These are phyloP conservation scores for Stegodyphus dumicola DNA, from an alignment of 1,140 invertebrate genomes.

Conservation along the genomic window DNA sequence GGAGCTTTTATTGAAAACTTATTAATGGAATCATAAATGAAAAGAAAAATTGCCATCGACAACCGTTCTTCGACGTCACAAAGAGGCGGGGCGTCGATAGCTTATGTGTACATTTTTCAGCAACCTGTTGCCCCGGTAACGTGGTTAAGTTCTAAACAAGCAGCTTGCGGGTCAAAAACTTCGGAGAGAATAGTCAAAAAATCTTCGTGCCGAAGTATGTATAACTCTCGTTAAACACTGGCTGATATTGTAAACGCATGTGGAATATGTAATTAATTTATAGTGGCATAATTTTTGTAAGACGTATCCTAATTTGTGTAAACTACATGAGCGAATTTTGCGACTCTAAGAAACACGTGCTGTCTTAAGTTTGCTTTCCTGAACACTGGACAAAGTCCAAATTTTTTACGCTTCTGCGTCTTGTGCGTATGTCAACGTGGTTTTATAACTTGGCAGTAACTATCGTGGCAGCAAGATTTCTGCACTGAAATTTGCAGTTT, in stretches of 20 bases:
- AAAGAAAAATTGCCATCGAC: constrained; percentile 15
- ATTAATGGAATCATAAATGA: neutral
- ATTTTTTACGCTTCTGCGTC: no score
- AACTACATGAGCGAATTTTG: no score
- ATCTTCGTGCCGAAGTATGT: neutral
- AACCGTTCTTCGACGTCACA: constrained; percentile 1
- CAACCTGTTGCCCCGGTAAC: constrained; percentile 27
- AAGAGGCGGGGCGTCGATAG: neutral
- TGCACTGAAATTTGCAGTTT: no score
- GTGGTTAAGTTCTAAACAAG: neutral
- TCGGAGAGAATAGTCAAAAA: no score
- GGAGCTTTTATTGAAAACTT: neutral
- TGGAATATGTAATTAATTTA: constrained; percentile 1
- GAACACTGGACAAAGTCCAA: no score
- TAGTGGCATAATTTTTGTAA: no score
- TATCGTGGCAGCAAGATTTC: no score
- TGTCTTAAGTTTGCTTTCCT: no score
- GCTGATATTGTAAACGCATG: neutral
- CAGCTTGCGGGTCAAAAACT: neutral
- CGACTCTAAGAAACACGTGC: no score
- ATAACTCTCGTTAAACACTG: neutral
- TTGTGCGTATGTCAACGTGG: no score
- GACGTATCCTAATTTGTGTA: no score
- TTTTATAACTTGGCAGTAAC: no score
- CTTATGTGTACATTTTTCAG: constrained; percentile 13